Conservation (phyloP, 1,140 invertebrate genomes). For the Orchestia grillus region DNA sequence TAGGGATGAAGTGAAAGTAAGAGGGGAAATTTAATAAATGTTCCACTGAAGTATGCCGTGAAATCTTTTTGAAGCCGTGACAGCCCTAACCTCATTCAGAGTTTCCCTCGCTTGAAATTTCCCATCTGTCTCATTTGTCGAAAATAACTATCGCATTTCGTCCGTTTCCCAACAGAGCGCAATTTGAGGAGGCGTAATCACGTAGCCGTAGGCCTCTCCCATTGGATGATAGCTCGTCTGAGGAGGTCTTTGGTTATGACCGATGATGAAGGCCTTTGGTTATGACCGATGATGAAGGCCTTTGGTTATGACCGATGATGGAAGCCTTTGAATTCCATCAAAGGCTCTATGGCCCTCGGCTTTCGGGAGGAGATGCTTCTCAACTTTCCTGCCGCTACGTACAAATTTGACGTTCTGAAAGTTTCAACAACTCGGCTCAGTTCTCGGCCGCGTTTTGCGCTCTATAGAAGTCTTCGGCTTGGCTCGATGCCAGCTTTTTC, state of each 20-base stretch:
- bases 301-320: constrained; percentile 11
- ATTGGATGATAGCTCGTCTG: not conserved
- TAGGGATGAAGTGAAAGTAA: not conserved
- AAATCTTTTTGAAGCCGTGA: not conserved
- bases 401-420: not conserved
- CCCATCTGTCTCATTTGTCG: no score
- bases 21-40: not conserved
- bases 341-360: constrained; percentile 4
- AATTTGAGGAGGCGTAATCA: not conserved
- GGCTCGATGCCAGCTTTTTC: not conserved
- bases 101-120: not conserved
- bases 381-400: not conserved
- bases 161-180: not conserved
- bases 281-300: not conserved
- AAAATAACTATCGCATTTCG: not conserved
- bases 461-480: not conserved
- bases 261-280: not conserved
- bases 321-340: constrained; percentile 45
- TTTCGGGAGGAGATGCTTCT: not conserved
- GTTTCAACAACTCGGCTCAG: not conserved
- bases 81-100: not conserved
- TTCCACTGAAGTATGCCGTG: not conserved
- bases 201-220: constrained; percentile 27
- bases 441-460: not conserved
- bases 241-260: not conserved